A percentile compares a stretch with the other conserved stretches of the same genome.
phyloP scores from a whole-genome alignment of 2,113 vertebrate species.

The Excalfactoria chinensis region DNA sequence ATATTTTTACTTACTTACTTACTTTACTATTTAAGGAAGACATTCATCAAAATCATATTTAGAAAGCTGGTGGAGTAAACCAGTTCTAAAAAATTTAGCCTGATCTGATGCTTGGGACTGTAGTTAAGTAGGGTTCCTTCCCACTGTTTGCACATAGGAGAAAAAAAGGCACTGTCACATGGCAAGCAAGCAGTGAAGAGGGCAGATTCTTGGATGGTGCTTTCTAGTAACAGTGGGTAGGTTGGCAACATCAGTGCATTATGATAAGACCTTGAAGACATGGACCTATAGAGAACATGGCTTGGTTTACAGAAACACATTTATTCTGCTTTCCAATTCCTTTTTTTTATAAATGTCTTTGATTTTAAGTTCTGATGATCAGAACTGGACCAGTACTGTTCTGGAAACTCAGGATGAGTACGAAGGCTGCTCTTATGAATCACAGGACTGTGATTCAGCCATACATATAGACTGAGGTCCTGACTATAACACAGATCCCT shows the following conservation, averaged over 20 bases:
- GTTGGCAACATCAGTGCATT: neutral
- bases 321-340: neutral
- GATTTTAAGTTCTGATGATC: neutral
- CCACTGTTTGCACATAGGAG: neutral
- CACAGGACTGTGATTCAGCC: neutral
- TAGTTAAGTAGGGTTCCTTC: neutral
- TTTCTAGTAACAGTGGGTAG: neutral
- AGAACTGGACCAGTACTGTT: neutral
- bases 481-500: slow-evolving; percentile 11
- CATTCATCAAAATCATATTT: neutral
- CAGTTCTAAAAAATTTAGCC: neutral
- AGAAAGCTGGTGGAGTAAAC: neutral
- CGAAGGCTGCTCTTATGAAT: neutral
- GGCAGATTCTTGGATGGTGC: neutral
- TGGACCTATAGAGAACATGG: neutral
- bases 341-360: neutral
- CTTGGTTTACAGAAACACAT: neutral
- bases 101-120: neutral
- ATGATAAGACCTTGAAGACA: neutral
- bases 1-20: neutral
- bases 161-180: neutral
- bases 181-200: neutral
- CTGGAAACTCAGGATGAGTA: neutral
- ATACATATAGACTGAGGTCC: neutral
- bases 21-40: neutral